Evolutionary conservation across 2,888 invertebrate genomes (phyloP), one percentile per base, ranked within the genome.

Genomic region (Phyllotreta striolata): DNA sequence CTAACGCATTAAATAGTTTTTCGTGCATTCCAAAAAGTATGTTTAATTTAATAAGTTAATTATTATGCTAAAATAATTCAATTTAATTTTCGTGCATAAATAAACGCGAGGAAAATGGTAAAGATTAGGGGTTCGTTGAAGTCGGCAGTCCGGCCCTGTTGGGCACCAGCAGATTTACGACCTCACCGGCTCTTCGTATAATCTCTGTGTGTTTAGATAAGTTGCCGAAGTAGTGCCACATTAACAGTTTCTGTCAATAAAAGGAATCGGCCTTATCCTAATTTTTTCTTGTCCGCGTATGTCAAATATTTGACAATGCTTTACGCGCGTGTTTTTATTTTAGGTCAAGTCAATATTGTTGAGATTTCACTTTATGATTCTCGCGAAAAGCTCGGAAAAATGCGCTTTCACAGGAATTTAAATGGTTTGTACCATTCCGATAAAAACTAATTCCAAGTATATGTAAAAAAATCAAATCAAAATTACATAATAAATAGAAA

Each of bases 211-310:
- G 10, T 51, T 51, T 51, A 37, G 12, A 51, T 38, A 51, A 51
- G 37, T 51, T 34, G 34, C 34, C 12, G 34, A 51, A 51, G 51
- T 51, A 51, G 37, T 51, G 37, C 51, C 51, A 51, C 14, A 51
- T 51, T 51, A 51, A 51, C 37, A 51, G 34, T 10, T 51, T 51
- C 10, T 51, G 51, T 51, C 35, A 51, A 51, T 51, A 51, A 51
- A 35, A 51, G 14, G n/a, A 37, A 51, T 37, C 37, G 51, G 37
- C 51, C 51, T 51, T 51, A 51, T 34, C 51, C 51, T 51, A 51
- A 35, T 35, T 51, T 51, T 47, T 47, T 47, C n/a, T 6, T 10
- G 24, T 6, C 24, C 14, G 10, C 9, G 12, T 6, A 47, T 9
- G 9, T 47, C 12, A 51, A 51, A 51, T 51, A 51, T 51, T 51